These are phyloP conservation scores for Cynocephalus volans DNA, from an alignment of 2,113 vertebrate genomes.

Conservation along the genomic window DNA sequence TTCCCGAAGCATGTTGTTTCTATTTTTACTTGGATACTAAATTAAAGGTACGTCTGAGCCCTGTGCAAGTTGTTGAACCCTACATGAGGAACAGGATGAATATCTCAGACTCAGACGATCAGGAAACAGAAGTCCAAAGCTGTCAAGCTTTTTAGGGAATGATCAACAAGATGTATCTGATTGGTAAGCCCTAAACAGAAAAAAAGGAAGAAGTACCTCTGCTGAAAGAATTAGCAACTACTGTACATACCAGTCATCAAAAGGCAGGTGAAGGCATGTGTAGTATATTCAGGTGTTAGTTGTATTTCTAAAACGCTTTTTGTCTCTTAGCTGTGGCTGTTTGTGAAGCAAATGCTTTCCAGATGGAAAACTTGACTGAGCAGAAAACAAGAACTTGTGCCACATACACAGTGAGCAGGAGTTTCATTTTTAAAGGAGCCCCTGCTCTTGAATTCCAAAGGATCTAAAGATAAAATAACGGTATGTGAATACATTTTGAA, in stretches of 20 bases:
- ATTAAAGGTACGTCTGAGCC: not conserved
- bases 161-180: constrained; percentile 11
- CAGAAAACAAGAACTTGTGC: constrained; percentile 61
- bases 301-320: constrained; percentile 52
- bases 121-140: constrained; percentile 46
- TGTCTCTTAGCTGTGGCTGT: constrained; percentile 55
- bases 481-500: not conserved
- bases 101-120: not conserved
- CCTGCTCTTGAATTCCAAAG: not conserved
- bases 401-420: not conserved
- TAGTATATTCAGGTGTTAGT: constrained; percentile 5
- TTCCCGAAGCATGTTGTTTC: not conserved
- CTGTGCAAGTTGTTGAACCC: not conserved
- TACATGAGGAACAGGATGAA: not conserved
- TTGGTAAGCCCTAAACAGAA: not conserved
- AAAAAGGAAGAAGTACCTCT: not conserved
- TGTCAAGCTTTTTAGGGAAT: constrained; percentile 42
- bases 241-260: not conserved
- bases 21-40: constrained; percentile 41
- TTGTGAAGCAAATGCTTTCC: constrained; percentile 73
- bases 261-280: constrained; percentile 46
- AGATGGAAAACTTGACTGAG: constrained; percentile 71
- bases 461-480: not conserved
- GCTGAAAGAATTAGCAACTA: not conserved
- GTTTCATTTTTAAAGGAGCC: constrained; percentile 48